These are phyloP conservation scores for Neocloeon triangulifer DNA, from an alignment of 1,140 invertebrate species.

Conservation along the genomic window DNA sequence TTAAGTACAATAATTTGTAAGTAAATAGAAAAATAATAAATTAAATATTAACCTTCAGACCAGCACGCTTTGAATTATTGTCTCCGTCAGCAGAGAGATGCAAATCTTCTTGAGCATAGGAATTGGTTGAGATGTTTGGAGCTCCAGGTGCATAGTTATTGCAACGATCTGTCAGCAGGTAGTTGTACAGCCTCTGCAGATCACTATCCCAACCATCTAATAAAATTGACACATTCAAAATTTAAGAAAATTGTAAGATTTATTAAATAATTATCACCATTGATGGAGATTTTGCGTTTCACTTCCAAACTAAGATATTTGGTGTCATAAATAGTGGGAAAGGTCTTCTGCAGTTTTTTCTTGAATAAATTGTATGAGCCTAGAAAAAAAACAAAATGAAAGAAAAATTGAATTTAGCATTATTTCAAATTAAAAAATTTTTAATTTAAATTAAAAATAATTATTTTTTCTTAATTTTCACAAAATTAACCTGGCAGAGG, in stretches of 20 bases:
- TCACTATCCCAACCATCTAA: neutral
- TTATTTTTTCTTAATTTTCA: constrained; percentile 1
- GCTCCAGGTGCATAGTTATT: constrained; percentile 3
- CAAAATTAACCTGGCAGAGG: constrained; percentile 41
- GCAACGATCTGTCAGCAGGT: constrained; percentile 1
- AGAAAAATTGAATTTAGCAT: constrained; percentile 1
- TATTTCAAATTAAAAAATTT: constrained; percentile 4
- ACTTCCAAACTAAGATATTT: constrained; percentile 39
- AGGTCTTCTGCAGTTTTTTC: constrained; percentile 28
- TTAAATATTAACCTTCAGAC: too few relatives aligned
- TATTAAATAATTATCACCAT: neutral
- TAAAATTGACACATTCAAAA: constrained; percentile 1
- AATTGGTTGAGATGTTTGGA: neutral
- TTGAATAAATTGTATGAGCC: constrained; percentile 40
- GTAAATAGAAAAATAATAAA: constrained; percentile 12
- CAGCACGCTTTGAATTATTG: too few relatives aligned
- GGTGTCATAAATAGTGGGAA: constrained; percentile 48
- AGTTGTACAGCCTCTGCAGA: neutral
- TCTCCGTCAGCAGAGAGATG: too few relatives aligned
- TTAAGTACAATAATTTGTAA: too few relatives aligned
- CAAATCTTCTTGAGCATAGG: too few relatives aligned
- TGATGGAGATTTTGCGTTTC: constrained; percentile 15
- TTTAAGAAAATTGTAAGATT: constrained; percentile 3
- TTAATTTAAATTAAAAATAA: neutral
- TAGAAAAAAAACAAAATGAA: constrained; percentile 13